Percentiles rank a stretch among this genome's conserved stretches.
These are phyloP conservation scores for Papilio elwesi DNA, from an alignment of 2,888 invertebrate genomes.

Conservation along the genomic window DNA sequence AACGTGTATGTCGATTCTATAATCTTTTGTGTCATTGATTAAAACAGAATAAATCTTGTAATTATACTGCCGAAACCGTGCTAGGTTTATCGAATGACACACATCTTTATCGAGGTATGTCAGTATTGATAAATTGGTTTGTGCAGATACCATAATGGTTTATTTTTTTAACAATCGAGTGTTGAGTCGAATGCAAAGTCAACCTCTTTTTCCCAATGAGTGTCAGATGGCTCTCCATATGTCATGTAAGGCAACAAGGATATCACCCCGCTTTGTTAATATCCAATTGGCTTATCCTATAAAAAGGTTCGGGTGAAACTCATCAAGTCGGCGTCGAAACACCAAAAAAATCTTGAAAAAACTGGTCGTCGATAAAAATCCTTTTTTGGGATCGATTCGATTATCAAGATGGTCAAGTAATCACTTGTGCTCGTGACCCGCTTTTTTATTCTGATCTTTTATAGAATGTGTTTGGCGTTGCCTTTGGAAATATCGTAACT, in stretches of 20 bases:
- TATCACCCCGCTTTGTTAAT: constrained; percentile 57
- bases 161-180: constrained; percentile 53
- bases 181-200: constrained; percentile 60
- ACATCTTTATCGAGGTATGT: constrained; percentile 41
- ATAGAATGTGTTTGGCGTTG: constrained; percentile 8
- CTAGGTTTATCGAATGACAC: constrained; percentile 34
- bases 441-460: constrained; percentile 26
- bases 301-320: constrained; percentile 37
- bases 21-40: constrained; percentile 7
- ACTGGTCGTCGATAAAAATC: constrained; percentile 33
- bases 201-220: constrained; percentile 65
- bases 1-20: neutral
- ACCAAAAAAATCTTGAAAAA: constrained; percentile 30
- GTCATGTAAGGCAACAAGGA: constrained; percentile 57
- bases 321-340: constrained; percentile 19
- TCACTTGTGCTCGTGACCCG: constrained; percentile 34
- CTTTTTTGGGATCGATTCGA: constrained; percentile 35
- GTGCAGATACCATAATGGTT: constrained; percentile 42
- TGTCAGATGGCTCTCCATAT: constrained; percentile 58
- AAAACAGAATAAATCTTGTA: constrained; percentile 3
- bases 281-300: constrained; percentile 42
- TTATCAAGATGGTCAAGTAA: constrained; percentile 32
- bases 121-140: constrained; percentile 45
- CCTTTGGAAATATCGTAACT: constrained; percentile 7
- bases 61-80: constrained; percentile 14